Evolutionary conservation across 1,140 invertebrate genomes (phyloP).

Genomic region (Episyrphus balteatus): DNA sequence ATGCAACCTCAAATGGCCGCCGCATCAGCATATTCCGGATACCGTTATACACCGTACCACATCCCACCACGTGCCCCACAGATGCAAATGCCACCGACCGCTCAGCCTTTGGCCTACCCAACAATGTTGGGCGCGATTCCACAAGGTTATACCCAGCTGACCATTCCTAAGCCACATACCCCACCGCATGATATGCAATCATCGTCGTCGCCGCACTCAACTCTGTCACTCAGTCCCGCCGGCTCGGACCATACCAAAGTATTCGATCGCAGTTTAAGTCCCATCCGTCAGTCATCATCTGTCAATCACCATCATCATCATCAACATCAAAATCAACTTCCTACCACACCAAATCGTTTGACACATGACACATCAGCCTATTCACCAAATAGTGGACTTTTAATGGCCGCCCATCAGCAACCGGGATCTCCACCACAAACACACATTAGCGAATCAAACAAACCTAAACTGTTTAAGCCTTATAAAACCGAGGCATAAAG

Average conservation of each 20-base stretch:
- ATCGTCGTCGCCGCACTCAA: conserved; percentile 33
- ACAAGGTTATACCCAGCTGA: conserved; percentile 2
- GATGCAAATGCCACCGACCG: conserved; percentile 12
- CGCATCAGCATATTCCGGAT: conserved; percentile 37
- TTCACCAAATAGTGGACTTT: conserved; percentile 15
- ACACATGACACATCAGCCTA: conserved; percentile 9
- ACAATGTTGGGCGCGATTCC: conserved; percentile 10
- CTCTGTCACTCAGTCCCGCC: conserved; percentile 30
- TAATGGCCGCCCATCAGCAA: conserved; percentile 25
- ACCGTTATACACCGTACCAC: conserved; percentile 38
- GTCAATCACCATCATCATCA: conserved; percentile 7
- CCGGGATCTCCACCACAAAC: conserved; percentile 21
- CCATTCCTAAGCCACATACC: conserved; percentile 26
- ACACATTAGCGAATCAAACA: conserved; percentile 36
- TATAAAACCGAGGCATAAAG: conserved; percentile 50
- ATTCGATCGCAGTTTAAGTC: conserved; percentile 23
- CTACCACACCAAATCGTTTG: conserved; percentile 13
- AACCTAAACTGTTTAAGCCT: conserved; percentile 56
- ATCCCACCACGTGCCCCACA: conserved; percentile 25
- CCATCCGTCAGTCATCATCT: conserved; percentile 8
- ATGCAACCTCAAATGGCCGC: conserved; percentile 38
- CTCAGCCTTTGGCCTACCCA: neutral
- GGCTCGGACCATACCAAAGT: conserved; percentile 34
- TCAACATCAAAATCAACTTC: conserved; percentile 15
- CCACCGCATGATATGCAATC: conserved; percentile 34